Evolutionary conservation across 2,113 vertebrate genomes (phyloP).

Genomic region (Leptodactylus fuscus): DNA sequence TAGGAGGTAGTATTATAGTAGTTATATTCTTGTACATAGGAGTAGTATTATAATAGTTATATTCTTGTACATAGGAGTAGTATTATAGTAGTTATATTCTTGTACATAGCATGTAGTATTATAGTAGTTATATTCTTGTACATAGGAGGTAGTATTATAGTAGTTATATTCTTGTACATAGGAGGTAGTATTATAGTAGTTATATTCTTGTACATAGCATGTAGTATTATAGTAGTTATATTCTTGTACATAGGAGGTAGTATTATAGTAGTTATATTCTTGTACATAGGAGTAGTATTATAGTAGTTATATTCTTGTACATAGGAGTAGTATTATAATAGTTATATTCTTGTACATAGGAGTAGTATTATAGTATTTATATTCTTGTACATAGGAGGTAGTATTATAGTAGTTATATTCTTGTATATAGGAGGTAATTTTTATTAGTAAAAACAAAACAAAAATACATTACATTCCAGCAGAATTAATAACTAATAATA

Average conservation of each 20-base stretch:
- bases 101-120: background rate
- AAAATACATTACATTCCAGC: too few species aligned
- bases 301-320: too few species aligned
- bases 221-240: too few species aligned
- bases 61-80: constrained; percentile 8
- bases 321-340: too few species aligned
- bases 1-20: background rate
- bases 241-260: too few species aligned
- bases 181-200: background rate
- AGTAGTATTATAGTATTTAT: background rate
- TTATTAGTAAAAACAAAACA: too few species aligned
- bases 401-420: too few species aligned
- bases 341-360: too few species aligned
- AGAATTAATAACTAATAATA: too few species aligned
- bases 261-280: too few species aligned
- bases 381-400: background rate
- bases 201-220: constrained; percentile 1
- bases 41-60: constrained; percentile 10
- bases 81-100: constrained; percentile 14
- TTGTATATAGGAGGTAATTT: background rate
- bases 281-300: too few species aligned
- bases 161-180: constrained; percentile 4
- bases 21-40: too few species aligned
- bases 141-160: background rate
- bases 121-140: constrained; percentile 8